Evolutionary conservation across 2,797 vertebrate genomes (phyloP).

Genomic region (Lagocephalus sceleratus): DNA sequence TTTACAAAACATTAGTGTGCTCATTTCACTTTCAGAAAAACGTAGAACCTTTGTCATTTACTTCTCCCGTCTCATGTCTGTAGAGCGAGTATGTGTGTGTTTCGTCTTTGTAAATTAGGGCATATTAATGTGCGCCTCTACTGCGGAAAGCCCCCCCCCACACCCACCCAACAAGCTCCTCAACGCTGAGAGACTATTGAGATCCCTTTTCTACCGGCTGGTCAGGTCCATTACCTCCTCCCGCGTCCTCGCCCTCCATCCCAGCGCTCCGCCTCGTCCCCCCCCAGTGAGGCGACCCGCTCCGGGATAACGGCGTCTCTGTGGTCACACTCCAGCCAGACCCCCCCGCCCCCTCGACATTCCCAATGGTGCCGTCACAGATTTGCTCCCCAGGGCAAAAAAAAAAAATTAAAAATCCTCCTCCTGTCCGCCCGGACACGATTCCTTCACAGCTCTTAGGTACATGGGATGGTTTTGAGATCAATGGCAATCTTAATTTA

Average conservation of each 20-base stretch:
- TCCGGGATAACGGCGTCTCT: slow-evolving; percentile 48
- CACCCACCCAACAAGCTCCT: too few relatives aligned
- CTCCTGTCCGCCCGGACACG: slow-evolving; percentile 31
- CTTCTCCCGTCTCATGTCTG: slow-evolving; percentile 17
- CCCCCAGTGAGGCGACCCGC: slow-evolving; percentile 33
- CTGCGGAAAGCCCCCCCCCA: slow-evolving; percentile 52
- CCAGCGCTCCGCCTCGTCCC: slow-evolving; percentile 27
- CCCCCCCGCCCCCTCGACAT: slow-evolving; percentile 71
- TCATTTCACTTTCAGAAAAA: slow-evolving; percentile 51
- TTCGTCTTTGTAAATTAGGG: slow-evolving; percentile 40
- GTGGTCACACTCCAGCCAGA: slow-evolving; percentile 32
- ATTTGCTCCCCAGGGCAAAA: slow-evolving; percentile 25
- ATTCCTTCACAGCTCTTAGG: slow-evolving; percentile 51
- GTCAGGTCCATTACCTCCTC: slow-evolving; percentile 40
- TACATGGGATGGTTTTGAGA: slow-evolving; percentile 49
- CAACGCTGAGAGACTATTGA: slow-evolving; percentile 42
- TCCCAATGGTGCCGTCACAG: slow-evolving; percentile 55
- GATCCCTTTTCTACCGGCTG: slow-evolving; percentile 40
- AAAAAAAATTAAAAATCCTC: slow-evolving; percentile 27
- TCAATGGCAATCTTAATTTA: slow-evolving; percentile 71
- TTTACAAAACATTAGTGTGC: slow-evolving; percentile 53
- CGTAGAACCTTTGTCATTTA: slow-evolving; percentile 44
- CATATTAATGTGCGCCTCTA: slow-evolving; percentile 58
- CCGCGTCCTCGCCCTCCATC: slow-evolving; percentile 24
- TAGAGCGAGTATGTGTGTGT: slow-evolving; percentile 6